Conservation (phyloP, 2,888 invertebrate genomes). For the Epirrita christyi region DNA sequence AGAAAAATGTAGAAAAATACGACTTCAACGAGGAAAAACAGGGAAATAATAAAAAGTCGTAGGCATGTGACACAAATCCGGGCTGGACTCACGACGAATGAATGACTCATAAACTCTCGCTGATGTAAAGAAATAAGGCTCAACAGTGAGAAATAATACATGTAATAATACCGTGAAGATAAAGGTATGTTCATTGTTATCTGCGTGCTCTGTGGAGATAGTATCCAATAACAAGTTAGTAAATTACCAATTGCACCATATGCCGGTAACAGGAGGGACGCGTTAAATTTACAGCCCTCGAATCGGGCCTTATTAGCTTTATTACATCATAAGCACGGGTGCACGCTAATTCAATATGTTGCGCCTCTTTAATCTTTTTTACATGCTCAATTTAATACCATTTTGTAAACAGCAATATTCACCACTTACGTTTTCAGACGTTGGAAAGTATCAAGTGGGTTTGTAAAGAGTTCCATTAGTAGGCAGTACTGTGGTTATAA, state of each 20-base stretch:
- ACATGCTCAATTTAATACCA: constrained; percentile 45
- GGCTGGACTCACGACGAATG: too few species aligned
- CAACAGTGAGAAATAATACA: too few species aligned
- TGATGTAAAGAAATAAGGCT: too few species aligned
- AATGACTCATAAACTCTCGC: too few species aligned
- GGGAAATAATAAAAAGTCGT: neutral
- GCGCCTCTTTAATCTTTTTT: constrained; percentile 47
- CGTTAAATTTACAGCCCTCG: constrained; percentile 60
- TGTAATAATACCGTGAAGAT: too few species aligned
- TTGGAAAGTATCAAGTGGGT: too few species aligned
- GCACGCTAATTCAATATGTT: constrained; percentile 62
- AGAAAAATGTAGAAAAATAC: constrained; percentile 5
- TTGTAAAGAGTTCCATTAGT: too few species aligned
- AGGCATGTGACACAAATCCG: neutral
- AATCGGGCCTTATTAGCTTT: constrained; percentile 58
- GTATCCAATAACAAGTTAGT: constrained; percentile 49
- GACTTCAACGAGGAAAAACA: neutral
- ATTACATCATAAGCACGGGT: constrained; percentile 67
- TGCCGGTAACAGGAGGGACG: constrained; percentile 65
- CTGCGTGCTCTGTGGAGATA: neutral
- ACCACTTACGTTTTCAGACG: neutral
- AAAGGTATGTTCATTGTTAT: neutral
- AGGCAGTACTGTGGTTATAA: too few species aligned
- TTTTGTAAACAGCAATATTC: constrained; percentile 39
- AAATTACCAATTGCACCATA: constrained; percentile 66